phyloP scores from a whole-genome alignment of 2,888 invertebrate genomes.

The Troides aeacus region DNA sequence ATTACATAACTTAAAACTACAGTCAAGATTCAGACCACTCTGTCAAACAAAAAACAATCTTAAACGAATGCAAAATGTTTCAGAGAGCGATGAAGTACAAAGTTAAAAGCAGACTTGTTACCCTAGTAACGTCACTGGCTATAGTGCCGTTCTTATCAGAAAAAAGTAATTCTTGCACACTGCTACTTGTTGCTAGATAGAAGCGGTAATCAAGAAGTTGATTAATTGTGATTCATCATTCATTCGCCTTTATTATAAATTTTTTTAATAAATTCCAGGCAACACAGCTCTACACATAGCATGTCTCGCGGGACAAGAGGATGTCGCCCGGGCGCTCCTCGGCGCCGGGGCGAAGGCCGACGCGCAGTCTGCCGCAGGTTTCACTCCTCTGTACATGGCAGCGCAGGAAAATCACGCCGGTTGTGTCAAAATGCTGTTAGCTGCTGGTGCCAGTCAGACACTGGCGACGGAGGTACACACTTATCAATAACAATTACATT shows the following conservation, averaged over 20 bases:
- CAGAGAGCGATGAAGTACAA: too few relatives aligned
- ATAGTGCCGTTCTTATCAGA: too few relatives aligned
- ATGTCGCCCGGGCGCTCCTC: conserved; percentile 94
- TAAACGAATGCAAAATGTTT: too few relatives aligned
- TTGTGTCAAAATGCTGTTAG: conserved; percentile 93
- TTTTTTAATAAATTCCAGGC: conserved; percentile 47
- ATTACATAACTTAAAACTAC: too few relatives aligned
- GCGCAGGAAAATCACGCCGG: conserved; percentile 98
- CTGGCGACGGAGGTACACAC: conserved; percentile 92
- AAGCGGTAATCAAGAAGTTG: too few relatives aligned
- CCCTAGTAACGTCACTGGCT: too few relatives aligned
- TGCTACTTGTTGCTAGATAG: too few relatives aligned
- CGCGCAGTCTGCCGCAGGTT: conserved; percentile 97
- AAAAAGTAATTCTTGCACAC: too few relatives aligned
- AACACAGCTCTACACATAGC: conserved; percentile 98
- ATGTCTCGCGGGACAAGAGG: conserved; percentile 97
- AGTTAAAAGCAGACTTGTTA: too few relatives aligned
- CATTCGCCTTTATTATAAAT: neutral
- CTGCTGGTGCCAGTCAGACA: conserved; percentile 97
- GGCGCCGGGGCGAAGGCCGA: conserved; percentile 96
- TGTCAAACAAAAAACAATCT: too few relatives aligned
- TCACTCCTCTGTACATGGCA: conserved; percentile 99
- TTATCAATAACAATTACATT: neutral
- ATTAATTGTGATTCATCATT: too few relatives aligned
- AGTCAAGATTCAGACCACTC: too few relatives aligned